Percentiles rank a stretch among this genome's conserved stretches.
These are phyloP conservation scores for Iselma pallidipennis DNA, from an alignment of 2,888 invertebrate species.

Conservation along the genomic window DNA sequence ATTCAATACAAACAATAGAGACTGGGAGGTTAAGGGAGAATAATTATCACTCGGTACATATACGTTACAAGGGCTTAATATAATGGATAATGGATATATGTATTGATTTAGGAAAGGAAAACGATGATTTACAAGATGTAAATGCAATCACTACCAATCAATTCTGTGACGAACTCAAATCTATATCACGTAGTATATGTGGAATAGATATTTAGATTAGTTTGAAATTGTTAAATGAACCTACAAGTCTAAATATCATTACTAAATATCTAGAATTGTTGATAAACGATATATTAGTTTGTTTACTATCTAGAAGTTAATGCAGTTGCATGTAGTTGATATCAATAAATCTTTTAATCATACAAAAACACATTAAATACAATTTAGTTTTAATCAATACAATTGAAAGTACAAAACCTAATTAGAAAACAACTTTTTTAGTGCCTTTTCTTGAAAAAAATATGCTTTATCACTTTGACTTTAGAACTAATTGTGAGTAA, in stretches of 20 bases:
- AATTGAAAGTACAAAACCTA: too few relatives aligned
- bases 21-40: neutral
- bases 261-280: neutral
- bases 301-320: neutral
- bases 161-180: slow-evolving; percentile 1
- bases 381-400: too few relatives aligned
- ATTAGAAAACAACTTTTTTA: too few relatives aligned
- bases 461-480: too few relatives aligned
- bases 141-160: neutral
- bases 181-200: neutral
- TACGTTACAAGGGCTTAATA: neutral
- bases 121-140: neutral
- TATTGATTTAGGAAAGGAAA: neutral
- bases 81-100: neutral
- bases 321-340: too few relatives aligned
- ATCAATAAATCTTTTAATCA: too few relatives aligned
- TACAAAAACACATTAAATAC: too few relatives aligned
- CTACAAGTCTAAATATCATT: neutral
- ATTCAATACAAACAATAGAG: neutral
- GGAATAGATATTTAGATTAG: neutral
- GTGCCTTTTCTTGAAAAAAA: too few relatives aligned
- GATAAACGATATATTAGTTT: neutral
- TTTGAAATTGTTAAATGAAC: neutral
- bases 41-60: neutral
- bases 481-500: too few relatives aligned